Evolutionary conservation across 2,113 vertebrate species (phyloP).

Genomic region (Rhinichthys klamathensis): DNA sequence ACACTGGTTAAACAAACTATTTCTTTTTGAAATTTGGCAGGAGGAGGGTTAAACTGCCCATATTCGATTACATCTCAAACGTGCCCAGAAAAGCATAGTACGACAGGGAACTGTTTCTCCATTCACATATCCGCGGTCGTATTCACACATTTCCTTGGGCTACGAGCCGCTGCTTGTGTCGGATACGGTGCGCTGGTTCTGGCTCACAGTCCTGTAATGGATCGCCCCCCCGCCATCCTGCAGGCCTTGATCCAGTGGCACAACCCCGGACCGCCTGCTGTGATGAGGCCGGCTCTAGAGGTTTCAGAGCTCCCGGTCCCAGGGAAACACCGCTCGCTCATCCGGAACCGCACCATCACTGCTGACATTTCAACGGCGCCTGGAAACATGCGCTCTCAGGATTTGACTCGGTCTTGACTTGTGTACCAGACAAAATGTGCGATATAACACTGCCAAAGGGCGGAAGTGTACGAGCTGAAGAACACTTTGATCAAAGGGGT

Average conservation of each 20-base stretch:
- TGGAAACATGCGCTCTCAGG: neutral
- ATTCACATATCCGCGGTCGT: neutral
- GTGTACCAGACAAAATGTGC: no score
- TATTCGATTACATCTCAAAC: neutral
- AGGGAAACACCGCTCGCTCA: neutral
- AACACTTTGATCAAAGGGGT: neutral
- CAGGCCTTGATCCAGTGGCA: neutral
- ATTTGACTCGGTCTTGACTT: neutral
- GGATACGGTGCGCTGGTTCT: neutral
- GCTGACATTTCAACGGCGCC: neutral
- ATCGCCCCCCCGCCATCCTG: neutral
- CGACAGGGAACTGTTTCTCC: neutral
- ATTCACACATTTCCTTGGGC: neutral
- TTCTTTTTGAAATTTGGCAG: no score
- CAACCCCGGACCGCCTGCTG: neutral
- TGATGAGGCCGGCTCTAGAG: neutral
- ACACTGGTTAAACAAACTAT: no score
- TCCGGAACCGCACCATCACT: neutral
- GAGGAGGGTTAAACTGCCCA: no score
- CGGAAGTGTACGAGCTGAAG: neutral
- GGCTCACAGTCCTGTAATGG: constrained; percentile 20
- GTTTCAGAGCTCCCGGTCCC: neutral
- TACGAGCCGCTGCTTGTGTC: neutral
- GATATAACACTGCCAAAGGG: neutral
- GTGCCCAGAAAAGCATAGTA: neutral